These are phyloP conservation scores for Drosophila lowei DNA, from an alignment of 1,140 invertebrate genomes.

Conservation along the genomic window DNA sequence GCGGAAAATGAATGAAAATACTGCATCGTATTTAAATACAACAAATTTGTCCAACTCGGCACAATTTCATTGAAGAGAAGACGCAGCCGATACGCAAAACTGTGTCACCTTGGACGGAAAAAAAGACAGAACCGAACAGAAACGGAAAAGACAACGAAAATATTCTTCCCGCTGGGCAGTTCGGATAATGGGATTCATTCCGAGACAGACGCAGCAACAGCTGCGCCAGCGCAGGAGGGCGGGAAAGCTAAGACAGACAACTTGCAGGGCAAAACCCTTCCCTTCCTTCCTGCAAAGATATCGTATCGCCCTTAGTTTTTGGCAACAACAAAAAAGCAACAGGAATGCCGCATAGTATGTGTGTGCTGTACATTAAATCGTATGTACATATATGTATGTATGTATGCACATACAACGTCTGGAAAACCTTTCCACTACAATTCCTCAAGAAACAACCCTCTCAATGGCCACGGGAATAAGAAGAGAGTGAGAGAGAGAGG, in stretches of 20 bases:
- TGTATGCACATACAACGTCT: slow-evolving; percentile 29
- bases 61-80: slow-evolving; percentile 53
- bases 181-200: slow-evolving; percentile 49
- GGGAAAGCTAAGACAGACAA: slow-evolving; percentile 45
- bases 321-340: slow-evolving; percentile 42
- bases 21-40: slow-evolving; percentile 48
- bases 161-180: slow-evolving; percentile 36
- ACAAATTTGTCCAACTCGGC: slow-evolving; percentile 33
- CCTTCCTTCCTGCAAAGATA: slow-evolving; percentile 18
- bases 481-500: neutral
- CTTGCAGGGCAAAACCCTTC: slow-evolving; percentile 46
- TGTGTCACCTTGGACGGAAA: slow-evolving; percentile 63
- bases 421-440: slow-evolving; percentile 70
- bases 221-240: slow-evolving; percentile 50
- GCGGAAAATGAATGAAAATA: slow-evolving; percentile 70
- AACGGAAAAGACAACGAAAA: slow-evolving; percentile 29
- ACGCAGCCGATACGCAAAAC: slow-evolving; percentile 37
- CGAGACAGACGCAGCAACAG: slow-evolving; percentile 56
- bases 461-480: slow-evolving; percentile 10
- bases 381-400: slow-evolving; percentile 21
- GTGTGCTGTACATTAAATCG: slow-evolving; percentile 27
- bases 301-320: slow-evolving; percentile 56
- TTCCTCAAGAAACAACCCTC: slow-evolving; percentile 73
- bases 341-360: slow-evolving; percentile 32
- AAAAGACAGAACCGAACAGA: slow-evolving; percentile 22